A percentile compares a stretch with the other conserved stretches of the same genome.
These are phyloP conservation scores for Ochropacha duplaris DNA, from an alignment of 2,888 invertebrate species.

Conservation along the genomic window DNA sequence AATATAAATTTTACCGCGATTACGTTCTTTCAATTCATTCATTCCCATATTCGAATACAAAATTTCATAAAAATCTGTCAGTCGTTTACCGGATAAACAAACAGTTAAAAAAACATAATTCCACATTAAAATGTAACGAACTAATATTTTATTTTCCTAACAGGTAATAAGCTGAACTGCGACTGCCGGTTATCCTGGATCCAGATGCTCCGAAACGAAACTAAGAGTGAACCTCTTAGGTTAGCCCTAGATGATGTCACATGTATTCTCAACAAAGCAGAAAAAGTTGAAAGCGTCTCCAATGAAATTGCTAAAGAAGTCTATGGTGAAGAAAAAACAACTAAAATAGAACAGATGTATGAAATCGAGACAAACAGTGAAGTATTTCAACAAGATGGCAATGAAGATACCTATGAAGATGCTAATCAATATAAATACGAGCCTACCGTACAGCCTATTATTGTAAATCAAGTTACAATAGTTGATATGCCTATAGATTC, in stretches of 20 bases:
- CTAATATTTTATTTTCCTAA: slow-evolving; percentile 15
- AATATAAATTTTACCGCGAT: no score
- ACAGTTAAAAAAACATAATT: no score
- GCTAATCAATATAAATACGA: slow-evolving; percentile 53
- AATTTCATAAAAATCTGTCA: no score
- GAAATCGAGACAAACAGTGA: slow-evolving; percentile 48
- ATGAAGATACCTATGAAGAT: slow-evolving; percentile 54
- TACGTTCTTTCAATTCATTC: no score
- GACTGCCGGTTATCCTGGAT: slow-evolving; percentile 93
- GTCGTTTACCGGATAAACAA: no score
- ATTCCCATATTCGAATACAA: no score
- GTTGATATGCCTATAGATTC: slow-evolving; percentile 59
- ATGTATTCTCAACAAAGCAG: slow-evolving; percentile 66
- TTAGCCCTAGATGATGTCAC: slow-evolving; percentile 87
- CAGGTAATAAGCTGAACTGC: slow-evolving; percentile 91
- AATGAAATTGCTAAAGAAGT: slow-evolving; percentile 22
- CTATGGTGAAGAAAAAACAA: slow-evolving; percentile 19
- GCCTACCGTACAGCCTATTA: slow-evolving; percentile 48
- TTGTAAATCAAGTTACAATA: slow-evolving; percentile 52
- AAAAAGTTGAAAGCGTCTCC: slow-evolving; percentile 26
- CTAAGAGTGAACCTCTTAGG: slow-evolving; percentile 86
- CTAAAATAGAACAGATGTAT: slow-evolving; percentile 40
- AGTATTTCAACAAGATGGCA: slow-evolving; percentile 44
- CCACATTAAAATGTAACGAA: neutral
- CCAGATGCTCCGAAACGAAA: slow-evolving; percentile 88